Conservation (phyloP, 2,888 invertebrate genomes). For the Atethmia centrago region DNA sequence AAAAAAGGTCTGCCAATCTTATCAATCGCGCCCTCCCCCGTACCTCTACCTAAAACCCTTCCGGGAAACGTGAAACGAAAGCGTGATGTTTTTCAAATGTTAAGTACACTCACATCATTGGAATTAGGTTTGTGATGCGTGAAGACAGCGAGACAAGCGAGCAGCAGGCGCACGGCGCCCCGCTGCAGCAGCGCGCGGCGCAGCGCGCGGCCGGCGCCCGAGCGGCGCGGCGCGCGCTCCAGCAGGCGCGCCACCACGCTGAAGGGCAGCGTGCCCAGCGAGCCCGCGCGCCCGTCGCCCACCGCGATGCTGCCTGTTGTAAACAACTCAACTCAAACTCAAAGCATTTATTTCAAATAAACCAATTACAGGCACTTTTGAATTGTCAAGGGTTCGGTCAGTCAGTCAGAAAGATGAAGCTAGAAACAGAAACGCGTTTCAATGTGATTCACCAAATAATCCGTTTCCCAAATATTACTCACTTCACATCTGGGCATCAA, state of each 20-base stretch:
- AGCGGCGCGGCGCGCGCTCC: conserved; percentile 95
- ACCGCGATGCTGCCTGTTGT: conserved; percentile 81
- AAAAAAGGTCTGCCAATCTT: too few relatives aligned
- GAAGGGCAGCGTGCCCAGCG: conserved; percentile 93
- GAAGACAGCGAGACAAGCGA: conserved; percentile 97
- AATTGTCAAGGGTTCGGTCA: too few relatives aligned
- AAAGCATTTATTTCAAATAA: too few relatives aligned
- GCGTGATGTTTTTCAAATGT: too few relatives aligned
- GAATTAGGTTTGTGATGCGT: conserved; percentile 93
- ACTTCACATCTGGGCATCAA: not conserved
- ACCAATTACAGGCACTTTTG: too few relatives aligned
- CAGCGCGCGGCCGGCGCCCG: conserved; percentile 90
- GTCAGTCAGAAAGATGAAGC: too few relatives aligned
- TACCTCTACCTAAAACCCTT: not conserved
- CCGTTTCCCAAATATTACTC: not conserved
- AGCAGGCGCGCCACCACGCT: conserved; percentile 94
- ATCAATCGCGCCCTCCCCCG: too few relatives aligned
- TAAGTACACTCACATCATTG: conserved; percentile 72
- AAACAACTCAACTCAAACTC: too few relatives aligned
- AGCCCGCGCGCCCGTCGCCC: conserved; percentile 73
- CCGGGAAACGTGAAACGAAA: too few relatives aligned
- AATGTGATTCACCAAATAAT: too few relatives aligned
- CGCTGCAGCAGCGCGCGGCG: conserved; percentile 95
- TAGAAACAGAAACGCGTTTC: fast-evolving
- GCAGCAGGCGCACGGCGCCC: conserved; percentile 95